These are phyloP conservation scores for Sogatella furcifera DNA, from an alignment of 1,140 invertebrate genomes.

Conservation along the genomic window DNA sequence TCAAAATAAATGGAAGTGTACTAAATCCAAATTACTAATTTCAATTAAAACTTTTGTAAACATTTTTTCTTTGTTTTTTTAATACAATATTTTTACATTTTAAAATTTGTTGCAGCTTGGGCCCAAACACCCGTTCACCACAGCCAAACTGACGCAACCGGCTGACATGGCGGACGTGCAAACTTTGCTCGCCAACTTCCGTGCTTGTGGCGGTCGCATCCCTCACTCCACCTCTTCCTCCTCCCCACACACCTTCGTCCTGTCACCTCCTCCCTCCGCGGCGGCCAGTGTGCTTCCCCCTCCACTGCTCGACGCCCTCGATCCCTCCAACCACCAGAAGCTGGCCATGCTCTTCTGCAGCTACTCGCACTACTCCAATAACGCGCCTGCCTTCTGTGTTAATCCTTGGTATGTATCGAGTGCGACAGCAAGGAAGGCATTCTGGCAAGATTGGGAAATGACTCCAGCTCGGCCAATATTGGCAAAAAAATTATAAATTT, in stretches of 20 bases:
- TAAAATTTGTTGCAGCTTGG: slow-evolving; percentile 16
- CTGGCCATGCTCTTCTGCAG: slow-evolving; percentile 87
- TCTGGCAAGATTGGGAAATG: too few relatives aligned
- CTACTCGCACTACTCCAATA: slow-evolving; percentile 67
- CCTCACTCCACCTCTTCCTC: not conserved
- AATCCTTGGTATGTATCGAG: slow-evolving; percentile 69
- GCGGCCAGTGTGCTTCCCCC: not conserved
- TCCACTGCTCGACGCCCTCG: slow-evolving; percentile 57
- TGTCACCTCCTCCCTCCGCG: not conserved
- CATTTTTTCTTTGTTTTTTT: too few relatives aligned
- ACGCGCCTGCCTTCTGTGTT: slow-evolving; percentile 78
- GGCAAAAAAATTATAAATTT: too few relatives aligned
- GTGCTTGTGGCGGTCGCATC: slow-evolving; percentile 71
- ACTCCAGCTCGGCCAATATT: too few relatives aligned
- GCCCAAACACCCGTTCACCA: slow-evolving; percentile 59
- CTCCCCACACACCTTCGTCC: not conserved
- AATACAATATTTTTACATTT: too few relatives aligned
- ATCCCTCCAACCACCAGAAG: slow-evolving; percentile 77
- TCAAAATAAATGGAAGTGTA: too few relatives aligned
- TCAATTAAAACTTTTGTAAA: too few relatives aligned
- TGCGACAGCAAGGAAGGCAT: too few relatives aligned
- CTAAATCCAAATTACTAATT: too few relatives aligned
- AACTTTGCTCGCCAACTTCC: slow-evolving; percentile 67
- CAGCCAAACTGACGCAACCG: slow-evolving; percentile 50
- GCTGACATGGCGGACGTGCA: slow-evolving; percentile 51